These are phyloP conservation scores for Adela reaumurella DNA, from an alignment of 2,888 invertebrate species.

Conservation along the genomic window DNA sequence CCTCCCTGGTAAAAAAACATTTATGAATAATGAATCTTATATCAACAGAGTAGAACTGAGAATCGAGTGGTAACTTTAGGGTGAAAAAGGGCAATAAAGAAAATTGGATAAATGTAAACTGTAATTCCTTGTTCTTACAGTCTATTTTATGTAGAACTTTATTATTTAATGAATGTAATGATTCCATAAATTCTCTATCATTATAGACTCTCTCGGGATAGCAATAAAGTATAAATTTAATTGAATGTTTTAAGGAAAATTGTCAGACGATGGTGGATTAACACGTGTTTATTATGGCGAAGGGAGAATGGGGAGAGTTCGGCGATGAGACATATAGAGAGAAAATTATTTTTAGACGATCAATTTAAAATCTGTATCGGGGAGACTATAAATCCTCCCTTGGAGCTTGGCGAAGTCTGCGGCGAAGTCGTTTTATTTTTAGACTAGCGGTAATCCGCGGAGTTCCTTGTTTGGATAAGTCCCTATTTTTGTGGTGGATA, in stretches of 20 bases:
- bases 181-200: too few species aligned
- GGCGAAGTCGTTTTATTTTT: too few species aligned
- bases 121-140: background rate
- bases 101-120: background rate
- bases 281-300: background rate
- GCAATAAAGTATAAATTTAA: too few species aligned
- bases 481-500: too few species aligned
- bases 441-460: too few species aligned
- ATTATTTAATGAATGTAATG: background rate
- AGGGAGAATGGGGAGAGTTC: background rate
- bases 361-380: background rate
- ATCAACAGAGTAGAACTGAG: too few species aligned
- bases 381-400: background rate
- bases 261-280: background rate
- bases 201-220: too few species aligned
- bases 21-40: too few species aligned
- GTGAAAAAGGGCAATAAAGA: background rate
- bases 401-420: background rate
- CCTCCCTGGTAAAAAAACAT: background rate
- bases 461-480: too few species aligned
- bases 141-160: background rate
- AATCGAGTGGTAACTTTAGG: too few species aligned
- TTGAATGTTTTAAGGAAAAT: too few species aligned
- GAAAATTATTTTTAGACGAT: background rate
- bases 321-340: background rate